phyloP scores from a whole-genome alignment of 2,888 invertebrate species.

The Gymnosoma rotundatum region DNA sequence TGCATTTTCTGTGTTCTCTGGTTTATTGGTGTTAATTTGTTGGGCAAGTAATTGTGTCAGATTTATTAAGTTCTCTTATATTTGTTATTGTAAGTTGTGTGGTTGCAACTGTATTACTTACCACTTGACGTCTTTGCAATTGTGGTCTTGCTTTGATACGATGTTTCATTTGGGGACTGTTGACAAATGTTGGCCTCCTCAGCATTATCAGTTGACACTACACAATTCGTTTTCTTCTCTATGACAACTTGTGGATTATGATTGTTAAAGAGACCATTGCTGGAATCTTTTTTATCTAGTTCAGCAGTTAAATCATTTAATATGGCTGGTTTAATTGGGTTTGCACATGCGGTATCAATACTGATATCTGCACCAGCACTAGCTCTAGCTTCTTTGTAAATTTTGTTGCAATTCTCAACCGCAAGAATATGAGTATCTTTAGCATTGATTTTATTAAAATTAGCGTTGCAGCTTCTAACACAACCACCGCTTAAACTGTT shows the following conservation, averaged over 20 bases:
- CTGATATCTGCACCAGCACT: slow-evolving; percentile 22
- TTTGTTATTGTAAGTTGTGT: no score
- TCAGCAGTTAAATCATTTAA: slow-evolving; percentile 33
- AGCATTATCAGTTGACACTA: slow-evolving; percentile 58
- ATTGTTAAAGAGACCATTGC: slow-evolving; percentile 23
- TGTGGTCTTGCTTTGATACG: slow-evolving; percentile 80
- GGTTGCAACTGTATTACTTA: slow-evolving; percentile 66
- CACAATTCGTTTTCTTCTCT: slow-evolving; percentile 38
- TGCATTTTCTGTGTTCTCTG: neutral
- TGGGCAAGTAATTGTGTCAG: no score
- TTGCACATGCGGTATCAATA: neutral
- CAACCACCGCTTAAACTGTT: neutral
- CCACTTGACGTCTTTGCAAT: slow-evolving; percentile 79
- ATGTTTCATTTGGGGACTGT: slow-evolving; percentile 70
- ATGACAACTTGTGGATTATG: slow-evolving; percentile 45
- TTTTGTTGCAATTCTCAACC: slow-evolving; percentile 54
- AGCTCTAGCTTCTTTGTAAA: neutral
- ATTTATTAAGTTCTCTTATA: no score
- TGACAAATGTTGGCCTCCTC: slow-evolving; percentile 60
- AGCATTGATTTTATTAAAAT: slow-evolving; percentile 54
- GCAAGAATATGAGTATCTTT: slow-evolving; percentile 54
- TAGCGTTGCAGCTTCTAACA: slow-evolving; percentile 27
- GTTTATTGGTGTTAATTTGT: neutral
- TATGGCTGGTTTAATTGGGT: slow-evolving; percentile 4
- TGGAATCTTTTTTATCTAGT: slow-evolving; percentile 25